A percentile compares a stretch with the other conserved stretches of the same genome.
Conservation (phyloP, 2,888 invertebrate genomes). For the Pocota personata region DNA sequence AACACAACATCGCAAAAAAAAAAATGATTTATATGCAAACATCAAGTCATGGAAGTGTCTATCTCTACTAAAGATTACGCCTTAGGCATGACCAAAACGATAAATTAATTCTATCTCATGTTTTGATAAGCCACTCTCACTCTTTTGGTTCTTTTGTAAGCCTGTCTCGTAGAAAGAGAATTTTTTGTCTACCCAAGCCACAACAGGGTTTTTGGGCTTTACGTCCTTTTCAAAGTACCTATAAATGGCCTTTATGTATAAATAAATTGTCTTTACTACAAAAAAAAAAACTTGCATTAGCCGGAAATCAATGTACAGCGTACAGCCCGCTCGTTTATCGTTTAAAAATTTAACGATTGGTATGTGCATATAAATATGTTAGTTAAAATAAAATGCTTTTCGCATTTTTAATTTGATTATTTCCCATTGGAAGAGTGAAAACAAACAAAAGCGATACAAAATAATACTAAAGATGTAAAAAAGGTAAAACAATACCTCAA, state of each 20-base stretch:
- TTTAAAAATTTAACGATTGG: background rate
- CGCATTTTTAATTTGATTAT: conserved; percentile 48
- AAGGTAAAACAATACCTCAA: background rate
- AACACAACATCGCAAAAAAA: background rate
- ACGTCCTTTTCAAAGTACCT: background rate
- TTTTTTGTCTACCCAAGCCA: background rate
- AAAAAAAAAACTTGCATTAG: background rate
- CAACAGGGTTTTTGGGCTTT: background rate
- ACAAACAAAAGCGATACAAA: background rate
- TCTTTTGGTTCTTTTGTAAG: background rate
- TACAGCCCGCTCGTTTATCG: background rate
- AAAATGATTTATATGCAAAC: conserved; percentile 30
- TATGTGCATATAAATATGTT: conserved; percentile 29
- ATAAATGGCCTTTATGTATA: background rate
- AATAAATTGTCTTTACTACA: background rate
- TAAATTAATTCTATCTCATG: conserved; percentile 46
- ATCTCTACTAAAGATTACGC: conserved; percentile 24
- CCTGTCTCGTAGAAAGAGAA: background rate
- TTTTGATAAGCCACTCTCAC: conserved; percentile 43
- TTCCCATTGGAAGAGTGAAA: background rate
- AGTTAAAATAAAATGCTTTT: conserved; percentile 32
- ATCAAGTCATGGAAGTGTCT: conserved; percentile 10
- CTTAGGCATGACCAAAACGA: conserved; percentile 30
- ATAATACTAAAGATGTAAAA: background rate
- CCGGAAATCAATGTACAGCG: conserved; percentile 30